Evolutionary conservation across 2,113 vertebrate species (phyloP).

Genomic region (Stictonetta naevosa): DNA sequence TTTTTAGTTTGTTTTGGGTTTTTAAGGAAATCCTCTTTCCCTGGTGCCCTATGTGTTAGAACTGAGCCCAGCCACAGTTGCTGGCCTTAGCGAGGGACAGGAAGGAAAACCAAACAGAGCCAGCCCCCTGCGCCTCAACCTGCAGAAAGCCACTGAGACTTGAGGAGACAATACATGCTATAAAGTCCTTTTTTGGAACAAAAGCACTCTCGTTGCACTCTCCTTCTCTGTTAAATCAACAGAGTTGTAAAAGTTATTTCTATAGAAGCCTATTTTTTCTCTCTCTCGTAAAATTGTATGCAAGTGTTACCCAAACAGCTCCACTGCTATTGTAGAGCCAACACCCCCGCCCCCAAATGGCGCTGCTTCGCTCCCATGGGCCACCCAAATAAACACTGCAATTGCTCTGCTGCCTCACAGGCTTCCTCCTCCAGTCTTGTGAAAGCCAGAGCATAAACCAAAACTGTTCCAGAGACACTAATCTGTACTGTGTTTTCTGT

Average conservation of each 20-base stretch:
- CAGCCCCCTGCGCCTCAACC: neutral
- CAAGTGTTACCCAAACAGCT: conserved; percentile 4
- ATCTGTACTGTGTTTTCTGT: neutral
- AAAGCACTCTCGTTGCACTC: conserved; percentile 22
- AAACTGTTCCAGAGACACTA: neutral
- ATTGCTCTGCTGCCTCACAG: neutral
- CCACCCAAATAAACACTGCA: neutral
- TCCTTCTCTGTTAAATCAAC: conserved; percentile 42
- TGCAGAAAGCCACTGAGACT: neutral
- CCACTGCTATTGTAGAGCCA: neutral
- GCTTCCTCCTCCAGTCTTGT: neutral
- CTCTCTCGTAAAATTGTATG: conserved; percentile 15
- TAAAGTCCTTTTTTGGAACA: conserved; percentile 27
- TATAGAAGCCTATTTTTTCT: conserved; percentile 27
- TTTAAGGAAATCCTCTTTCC: neutral
- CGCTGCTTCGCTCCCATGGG: neutral
- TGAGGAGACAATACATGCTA: conserved; percentile 22
- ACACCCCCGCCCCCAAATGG: fast-evolving
- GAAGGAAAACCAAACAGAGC: neutral
- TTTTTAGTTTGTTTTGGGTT: neutral
- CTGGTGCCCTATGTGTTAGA: neutral
- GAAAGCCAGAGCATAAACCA: neutral
- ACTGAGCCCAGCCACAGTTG: neutral
- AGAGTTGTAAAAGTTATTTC: conserved; percentile 59
- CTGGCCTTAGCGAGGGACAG: neutral